Evolutionary conservation across 2,113 vertebrate species (phyloP), one percentile per base, ranked within the genome.

Genomic region (Syrmaticus mikado): DNA sequence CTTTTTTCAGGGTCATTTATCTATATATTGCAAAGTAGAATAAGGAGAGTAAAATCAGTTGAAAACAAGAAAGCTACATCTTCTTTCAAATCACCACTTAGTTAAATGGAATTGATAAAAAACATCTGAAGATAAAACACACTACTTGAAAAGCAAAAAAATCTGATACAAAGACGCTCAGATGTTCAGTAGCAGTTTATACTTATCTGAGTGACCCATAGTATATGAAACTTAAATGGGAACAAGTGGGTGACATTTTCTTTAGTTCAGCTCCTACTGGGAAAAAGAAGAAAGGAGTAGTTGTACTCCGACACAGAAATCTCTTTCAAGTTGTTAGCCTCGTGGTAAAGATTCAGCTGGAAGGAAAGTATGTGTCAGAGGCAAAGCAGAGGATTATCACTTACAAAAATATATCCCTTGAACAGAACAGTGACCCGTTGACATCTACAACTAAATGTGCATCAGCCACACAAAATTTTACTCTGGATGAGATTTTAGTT

Each of bases 41-140:
- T 70, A 92, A 41, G 66, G 74, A 30, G 66, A 94, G 15, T 30
- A 65, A 92, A 64, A 72, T 52, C 68, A 86, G 48, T 71, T 71
- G n/a, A 90, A 81, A 84, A 2, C 53, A 88, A 91, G 52, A 85
- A 93, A 93, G 16, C 15, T 53, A 34, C 1, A 2, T 40, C 76
- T 64, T 92, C 48, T 87, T 90, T 70, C 41, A 93, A 90, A 84
- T 25, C 62, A 78, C 52, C 52, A 65, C 83, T 93, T 90, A 87
- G 43, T 92, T 82, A 93, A 93, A 89, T 67, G 36, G 45, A 93
- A 88, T 75, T 79, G 57, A 78, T 82, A 79, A 13, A 62, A 90
- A 92, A 82, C 94, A 92, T 89, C 76, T 95, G 48, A 74, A 93
- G 91, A 95, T 93, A 78, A 96, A 97, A 94, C 62, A 52, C 24